Evolutionary conservation across 2,113 vertebrate species (phyloP).

Genomic region (Egretta garzetta): DNA sequence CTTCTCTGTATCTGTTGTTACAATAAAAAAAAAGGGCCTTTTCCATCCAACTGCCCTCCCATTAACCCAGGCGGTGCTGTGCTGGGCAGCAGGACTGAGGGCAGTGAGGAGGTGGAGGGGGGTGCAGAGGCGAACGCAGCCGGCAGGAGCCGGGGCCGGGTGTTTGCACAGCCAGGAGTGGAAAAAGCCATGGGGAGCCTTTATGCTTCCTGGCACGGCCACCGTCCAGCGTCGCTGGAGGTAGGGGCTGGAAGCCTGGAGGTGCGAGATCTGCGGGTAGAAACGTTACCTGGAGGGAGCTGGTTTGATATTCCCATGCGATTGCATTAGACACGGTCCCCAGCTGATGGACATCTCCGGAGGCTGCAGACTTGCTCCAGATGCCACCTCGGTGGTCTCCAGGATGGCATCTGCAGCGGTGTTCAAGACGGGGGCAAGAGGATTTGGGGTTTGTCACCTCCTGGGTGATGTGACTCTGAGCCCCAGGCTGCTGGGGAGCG

Average conservation of each 20-base stretch:
- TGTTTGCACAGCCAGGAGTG: neutral
- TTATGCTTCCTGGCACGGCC: neutral
- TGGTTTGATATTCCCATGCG: neutral
- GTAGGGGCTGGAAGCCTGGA: neutral
- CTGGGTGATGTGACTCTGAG: neutral
- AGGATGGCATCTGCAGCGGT: rapidly evolving
- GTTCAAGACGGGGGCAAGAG: rapidly evolving
- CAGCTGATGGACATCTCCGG: neutral
- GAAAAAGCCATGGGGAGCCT: neutral
- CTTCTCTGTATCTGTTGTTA: conserved; percentile 40
- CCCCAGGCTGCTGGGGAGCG: no score
- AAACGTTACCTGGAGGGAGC: neutral
- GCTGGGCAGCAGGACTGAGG: rapidly evolving
- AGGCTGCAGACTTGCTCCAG: neutral
- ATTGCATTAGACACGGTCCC: rapidly evolving
- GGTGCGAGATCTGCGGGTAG: neutral
- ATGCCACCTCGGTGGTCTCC: neutral
- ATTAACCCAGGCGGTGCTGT: neutral
- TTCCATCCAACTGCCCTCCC: neutral
- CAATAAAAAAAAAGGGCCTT: neutral
- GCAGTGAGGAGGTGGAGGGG: neutral
- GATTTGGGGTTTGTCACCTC: neutral
- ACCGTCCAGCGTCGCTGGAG: neutral
- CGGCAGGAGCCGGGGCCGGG: neutral
- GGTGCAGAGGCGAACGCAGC: neutral